Evolutionary conservation across 2,888 invertebrate genomes (phyloP).

Genomic region (Tinea pellionella): DNA sequence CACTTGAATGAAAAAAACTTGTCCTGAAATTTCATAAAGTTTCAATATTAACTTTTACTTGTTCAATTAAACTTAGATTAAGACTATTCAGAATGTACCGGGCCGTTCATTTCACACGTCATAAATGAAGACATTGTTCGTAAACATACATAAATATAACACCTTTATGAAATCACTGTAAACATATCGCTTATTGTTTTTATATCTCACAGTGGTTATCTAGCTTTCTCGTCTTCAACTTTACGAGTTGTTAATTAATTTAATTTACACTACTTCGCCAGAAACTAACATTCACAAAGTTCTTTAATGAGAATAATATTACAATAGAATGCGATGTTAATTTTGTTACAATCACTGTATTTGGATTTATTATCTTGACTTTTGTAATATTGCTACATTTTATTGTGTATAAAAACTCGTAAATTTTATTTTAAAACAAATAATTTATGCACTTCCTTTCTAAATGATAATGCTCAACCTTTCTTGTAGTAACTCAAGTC

Average conservation of each 20-base stretch:
- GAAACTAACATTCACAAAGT: not conserved
- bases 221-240: constrained; percentile 1
- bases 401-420: not conserved
- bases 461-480: constrained; percentile 60
- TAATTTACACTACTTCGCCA: constrained; percentile 9
- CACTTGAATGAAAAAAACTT: too few species aligned
- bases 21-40: too few species aligned
- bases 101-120: constrained; percentile 12
- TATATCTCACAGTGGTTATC: constrained; percentile 3
- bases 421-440: constrained; percentile 16
- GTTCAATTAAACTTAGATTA: not conserved
- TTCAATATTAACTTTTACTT: too few species aligned
- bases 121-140: constrained; percentile 14
- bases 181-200: constrained; percentile 14
- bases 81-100: not conserved
- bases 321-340: constrained; percentile 1
- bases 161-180: constrained; percentile 10
- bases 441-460: constrained; percentile 62
- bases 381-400: not conserved
- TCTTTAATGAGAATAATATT: constrained; percentile 9
- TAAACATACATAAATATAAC: not conserved
- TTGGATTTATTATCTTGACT: not conserved
- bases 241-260: constrained; percentile 13
- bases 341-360: constrained; percentile 2
- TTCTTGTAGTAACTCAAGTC: constrained; percentile 39